Base-by-base conservation (phyloP, 2,113 vertebrate genomes). In the Cathartes aura region DNA sequence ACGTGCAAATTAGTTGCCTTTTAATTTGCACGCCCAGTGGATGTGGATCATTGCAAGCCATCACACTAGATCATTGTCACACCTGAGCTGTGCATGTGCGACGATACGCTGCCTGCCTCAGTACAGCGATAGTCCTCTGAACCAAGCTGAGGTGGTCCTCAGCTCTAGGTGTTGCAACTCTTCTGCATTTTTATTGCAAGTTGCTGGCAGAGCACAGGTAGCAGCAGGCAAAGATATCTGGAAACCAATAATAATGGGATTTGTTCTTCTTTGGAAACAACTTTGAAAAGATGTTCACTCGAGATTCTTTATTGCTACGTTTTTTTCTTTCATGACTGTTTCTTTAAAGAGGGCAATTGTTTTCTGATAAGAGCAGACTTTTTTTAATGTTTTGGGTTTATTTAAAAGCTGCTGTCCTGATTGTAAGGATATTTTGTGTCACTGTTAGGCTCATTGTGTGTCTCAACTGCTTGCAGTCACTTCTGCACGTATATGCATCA, bases 71-170 rank as follows among this genome's bases (percentile, higher is more conserved):
- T 70, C 7, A 6, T 40, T 55, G n/a, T 66, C 52, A 24, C 52
- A 55, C 45, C 56, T 53, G 50, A 64, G 56, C 30, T 60, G 50
- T 3, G 9, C 1, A 0, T 12, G 48, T 22, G 8, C 2, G 1
- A 7, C 0, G 1, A 14, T 8, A 29, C 0, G 2, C 80, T 48
- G 40, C 67, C 73, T 29, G 56, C 50, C 52, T 43, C 11, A 6
- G 22, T 15, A 12, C 23, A 15, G 23, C 1, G 0, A 23, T 16
- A 14, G 5, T 22, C 32, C 59, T 67, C 42, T n/a, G 45, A 43
- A 13, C 26, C 12, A 8, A 40, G 24, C 60, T 22, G 30, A 22
- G 26, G 7, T 21, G 15, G 23, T 73, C 67, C 64, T 55, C 34
- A 3, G 40, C 1, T 72, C 52, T 7, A 7, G 20, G 7, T 4